phyloP scores from a whole-genome alignment of 2,797 vertebrate species.

The Myoxocephalus aenaeus region DNA sequence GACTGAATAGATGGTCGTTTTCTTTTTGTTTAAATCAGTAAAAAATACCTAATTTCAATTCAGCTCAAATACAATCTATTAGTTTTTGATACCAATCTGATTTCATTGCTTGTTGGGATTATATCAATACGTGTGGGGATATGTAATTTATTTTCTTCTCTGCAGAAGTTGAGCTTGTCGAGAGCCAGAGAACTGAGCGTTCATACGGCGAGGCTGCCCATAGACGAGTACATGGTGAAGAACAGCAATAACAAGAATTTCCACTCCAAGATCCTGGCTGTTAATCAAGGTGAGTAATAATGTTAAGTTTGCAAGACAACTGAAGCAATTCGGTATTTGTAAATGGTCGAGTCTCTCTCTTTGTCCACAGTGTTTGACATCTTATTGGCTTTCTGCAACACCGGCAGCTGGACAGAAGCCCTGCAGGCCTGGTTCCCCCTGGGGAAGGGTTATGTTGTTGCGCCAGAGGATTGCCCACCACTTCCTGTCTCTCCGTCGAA shows the following conservation, averaged over 20 bases:
- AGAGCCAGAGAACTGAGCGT: slow-evolving; percentile 85
- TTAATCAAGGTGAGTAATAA: slow-evolving; percentile 89
- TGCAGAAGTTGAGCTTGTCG: slow-evolving; percentile 88
- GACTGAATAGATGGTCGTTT: background rate
- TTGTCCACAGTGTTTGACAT: slow-evolving; percentile 89
- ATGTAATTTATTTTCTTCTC: background rate
- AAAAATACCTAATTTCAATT: background rate
- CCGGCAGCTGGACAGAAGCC: slow-evolving; percentile 88
- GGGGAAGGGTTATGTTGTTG: slow-evolving; percentile 88
- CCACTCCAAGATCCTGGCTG: slow-evolving; percentile 90
- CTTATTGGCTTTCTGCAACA: slow-evolving; percentile 84
- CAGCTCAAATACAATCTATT: background rate
- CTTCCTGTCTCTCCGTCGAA: background rate
- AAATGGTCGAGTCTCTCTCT: background rate
- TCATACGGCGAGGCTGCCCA: slow-evolving; percentile 87
- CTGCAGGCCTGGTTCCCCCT: slow-evolving; percentile 87
- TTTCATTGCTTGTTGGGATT: background rate
- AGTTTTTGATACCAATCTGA: background rate
- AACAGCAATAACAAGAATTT: slow-evolving; percentile 89
- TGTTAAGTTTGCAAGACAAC: too few species aligned
- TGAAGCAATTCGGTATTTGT: too few species aligned
- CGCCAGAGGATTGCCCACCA: background rate
- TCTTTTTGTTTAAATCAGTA: background rate
- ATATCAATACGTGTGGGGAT: background rate
- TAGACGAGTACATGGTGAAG: slow-evolving; percentile 92